Evolutionary conservation across 2,113 vertebrate genomes (phyloP).

Genomic region (Halichoeres trimaculatus): DNA sequence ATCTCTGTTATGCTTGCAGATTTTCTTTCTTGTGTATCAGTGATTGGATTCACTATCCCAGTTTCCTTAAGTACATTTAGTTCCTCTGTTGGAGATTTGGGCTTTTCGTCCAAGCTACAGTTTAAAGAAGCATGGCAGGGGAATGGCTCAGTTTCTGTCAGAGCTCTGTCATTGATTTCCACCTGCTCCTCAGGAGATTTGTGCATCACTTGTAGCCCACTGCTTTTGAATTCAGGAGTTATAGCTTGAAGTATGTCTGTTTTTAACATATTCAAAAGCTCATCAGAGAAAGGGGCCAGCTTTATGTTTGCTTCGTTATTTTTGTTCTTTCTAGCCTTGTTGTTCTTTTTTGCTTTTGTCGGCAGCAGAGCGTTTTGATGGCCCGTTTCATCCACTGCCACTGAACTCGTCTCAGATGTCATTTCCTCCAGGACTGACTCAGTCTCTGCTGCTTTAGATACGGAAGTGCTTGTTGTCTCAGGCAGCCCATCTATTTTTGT

Average conservation of each 20-base stretch:
- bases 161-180: conserved; percentile 44
- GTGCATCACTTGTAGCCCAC: conserved; percentile 41
- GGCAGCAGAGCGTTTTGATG: conserved; percentile 52
- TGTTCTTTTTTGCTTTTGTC: conserved; percentile 74
- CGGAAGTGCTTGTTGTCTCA: conserved; percentile 60
- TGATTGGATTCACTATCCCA: conserved; percentile 34
- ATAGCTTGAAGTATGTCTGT: conserved; percentile 76
- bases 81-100: conserved; percentile 40
- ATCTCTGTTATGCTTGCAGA: conserved; percentile 34
- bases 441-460: conserved; percentile 63
- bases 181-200: conserved; percentile 60
- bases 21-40: conserved; percentile 53
- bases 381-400: conserved; percentile 52
- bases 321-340: conserved; percentile 77
- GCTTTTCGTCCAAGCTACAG: conserved; percentile 34
- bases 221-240: conserved; percentile 78
- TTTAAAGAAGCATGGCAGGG: conserved; percentile 40
- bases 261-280: conserved; percentile 80
- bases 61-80: conserved; percentile 36
- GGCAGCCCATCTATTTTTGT: conserved; percentile 59
- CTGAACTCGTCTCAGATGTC: conserved; percentile 54
- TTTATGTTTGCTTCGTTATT: conserved; percentile 59
- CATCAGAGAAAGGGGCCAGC: conserved; percentile 65
- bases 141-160: conserved; percentile 44
- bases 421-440: conserved; percentile 64